Conservation (phyloP, 2,888 invertebrate genomes). For the Neoascia interrupta region DNA sequence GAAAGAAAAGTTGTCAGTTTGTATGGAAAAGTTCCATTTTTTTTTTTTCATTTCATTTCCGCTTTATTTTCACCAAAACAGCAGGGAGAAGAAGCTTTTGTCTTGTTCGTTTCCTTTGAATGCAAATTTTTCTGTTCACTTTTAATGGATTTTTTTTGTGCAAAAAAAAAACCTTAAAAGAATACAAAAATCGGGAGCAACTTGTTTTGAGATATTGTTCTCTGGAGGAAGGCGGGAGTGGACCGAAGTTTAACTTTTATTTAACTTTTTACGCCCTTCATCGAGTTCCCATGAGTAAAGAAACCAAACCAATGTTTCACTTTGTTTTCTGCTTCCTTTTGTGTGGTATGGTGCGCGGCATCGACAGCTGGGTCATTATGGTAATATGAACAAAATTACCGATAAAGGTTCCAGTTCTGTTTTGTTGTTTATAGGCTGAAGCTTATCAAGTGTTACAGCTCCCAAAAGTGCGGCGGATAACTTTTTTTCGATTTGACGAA, state of each 20-base stretch:
- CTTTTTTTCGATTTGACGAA: no score
- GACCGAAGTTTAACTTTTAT: conserved; percentile 52
- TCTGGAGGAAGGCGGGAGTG: conserved; percentile 4
- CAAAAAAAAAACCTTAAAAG: neutral
- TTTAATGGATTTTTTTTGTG: conserved; percentile 29
- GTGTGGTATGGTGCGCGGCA: conserved; percentile 9
- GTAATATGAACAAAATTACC: conserved; percentile 51
- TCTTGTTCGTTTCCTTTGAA: conserved; percentile 24
- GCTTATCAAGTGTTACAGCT: conserved; percentile 38
- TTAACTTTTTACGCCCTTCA: conserved; percentile 60
- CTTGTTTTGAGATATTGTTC: conserved; percentile 5
- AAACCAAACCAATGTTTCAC: conserved; percentile 23
- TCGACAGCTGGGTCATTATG: conserved; percentile 56
- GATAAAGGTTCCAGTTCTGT: conserved; percentile 24
- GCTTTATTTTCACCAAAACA: conserved; percentile 34
- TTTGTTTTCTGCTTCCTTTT: conserved; percentile 8
- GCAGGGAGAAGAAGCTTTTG: neutral
- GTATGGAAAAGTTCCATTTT: conserved; percentile 19
- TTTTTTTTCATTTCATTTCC: conserved; percentile 9
- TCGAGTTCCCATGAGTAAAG: conserved; percentile 13
- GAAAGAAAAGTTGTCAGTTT: conserved; percentile 8
- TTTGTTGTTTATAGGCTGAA: conserved; percentile 10
- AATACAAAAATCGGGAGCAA: neutral
- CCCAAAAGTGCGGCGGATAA: no score
- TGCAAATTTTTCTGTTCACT: conserved; percentile 55